phyloP scores from a whole-genome alignment of 2,113 vertebrate genomes.

The Turnix velox region DNA sequence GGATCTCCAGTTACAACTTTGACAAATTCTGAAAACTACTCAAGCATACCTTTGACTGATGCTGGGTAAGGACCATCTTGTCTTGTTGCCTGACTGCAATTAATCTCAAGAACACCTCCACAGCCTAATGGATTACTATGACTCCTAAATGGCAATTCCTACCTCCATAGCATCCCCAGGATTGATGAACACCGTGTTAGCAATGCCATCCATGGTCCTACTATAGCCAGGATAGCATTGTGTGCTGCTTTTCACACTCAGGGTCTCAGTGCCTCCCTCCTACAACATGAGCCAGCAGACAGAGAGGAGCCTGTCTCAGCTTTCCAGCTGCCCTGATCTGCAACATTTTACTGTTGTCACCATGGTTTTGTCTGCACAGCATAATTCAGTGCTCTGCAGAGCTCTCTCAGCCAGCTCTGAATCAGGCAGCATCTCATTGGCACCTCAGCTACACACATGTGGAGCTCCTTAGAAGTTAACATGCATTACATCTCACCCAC shows the following conservation, averaged over 20 bases:
- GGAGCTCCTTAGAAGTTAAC: background rate
- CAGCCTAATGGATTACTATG: background rate
- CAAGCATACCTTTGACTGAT: background rate
- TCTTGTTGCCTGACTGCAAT: background rate
- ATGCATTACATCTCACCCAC: background rate
- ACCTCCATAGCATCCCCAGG: background rate
- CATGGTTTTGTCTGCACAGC: rapidly evolving
- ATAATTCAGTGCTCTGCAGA: background rate
- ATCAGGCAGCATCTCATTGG: background rate
- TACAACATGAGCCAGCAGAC: background rate
- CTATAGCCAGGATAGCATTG: rapidly evolving
- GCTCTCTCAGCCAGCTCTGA: background rate
- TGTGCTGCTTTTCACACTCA: background rate
- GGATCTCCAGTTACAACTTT: background rate
- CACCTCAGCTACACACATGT: background rate
- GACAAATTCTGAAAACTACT: background rate
- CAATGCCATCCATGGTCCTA: background rate
- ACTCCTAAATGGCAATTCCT: background rate
- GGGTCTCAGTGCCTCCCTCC: background rate
- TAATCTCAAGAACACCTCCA: background rate
- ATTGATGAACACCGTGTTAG: background rate
- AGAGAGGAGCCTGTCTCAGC: constrained; percentile 30
- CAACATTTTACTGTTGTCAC: constrained; percentile 11
- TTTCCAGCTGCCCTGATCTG: background rate
- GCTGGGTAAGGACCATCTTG: background rate